Base-by-base conservation (phyloP, 2,113 vertebrate genomes). In the Gnathonemus echidnorhynchus region DNA sequence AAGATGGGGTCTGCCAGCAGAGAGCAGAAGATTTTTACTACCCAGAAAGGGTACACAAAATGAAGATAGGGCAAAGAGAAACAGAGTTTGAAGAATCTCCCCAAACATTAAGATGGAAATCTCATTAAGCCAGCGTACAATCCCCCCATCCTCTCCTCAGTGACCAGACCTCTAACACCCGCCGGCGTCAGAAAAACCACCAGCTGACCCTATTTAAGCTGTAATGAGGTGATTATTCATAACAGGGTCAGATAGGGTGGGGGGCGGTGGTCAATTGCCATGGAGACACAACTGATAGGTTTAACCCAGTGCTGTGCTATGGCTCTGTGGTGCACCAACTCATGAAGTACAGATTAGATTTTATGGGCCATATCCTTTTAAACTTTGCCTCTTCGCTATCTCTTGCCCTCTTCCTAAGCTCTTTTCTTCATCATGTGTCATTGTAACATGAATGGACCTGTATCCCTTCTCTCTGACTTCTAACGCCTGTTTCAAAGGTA, bases 141-240 rank as follows among this genome's bases (percentile, higher is more conserved):
- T 15, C 35, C 13, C 70, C 31, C 35, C 35, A 39, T 80, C 74
- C 35, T 42, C 13, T 42, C 74, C 35, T 42, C 74, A 19, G 35
- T 39, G 31, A 80, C 74, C 74, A 80, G 31, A 80, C 35, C 31
- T 80, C 74, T 39, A 42, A 80, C 74, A 42, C 17, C 35, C 35
- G 0, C 74, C 35, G 4, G 35, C 31, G 2, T 42, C 31, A 15
- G 74, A 80, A 19, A 80, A 80, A 35, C 35, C 74, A 35, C 74
- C 35, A 80, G 74, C 74, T 42, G 74, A 80, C 74, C 74, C 74
- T 80, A 42, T 80, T 80, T 80, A 80, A 80, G 17, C 74, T 6
- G 74, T 80, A 80, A 80, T 80, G 74, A 80, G 74, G 35, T 42
- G 31, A 80, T 80, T 80, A 80, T 35, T 80, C 74, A 80, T 80